A percentile compares a stretch with the other conserved stretches of the same genome.
phyloP scores from a whole-genome alignment of 2,888 invertebrate genomes.

The Stenichneumon culpator region DNA sequence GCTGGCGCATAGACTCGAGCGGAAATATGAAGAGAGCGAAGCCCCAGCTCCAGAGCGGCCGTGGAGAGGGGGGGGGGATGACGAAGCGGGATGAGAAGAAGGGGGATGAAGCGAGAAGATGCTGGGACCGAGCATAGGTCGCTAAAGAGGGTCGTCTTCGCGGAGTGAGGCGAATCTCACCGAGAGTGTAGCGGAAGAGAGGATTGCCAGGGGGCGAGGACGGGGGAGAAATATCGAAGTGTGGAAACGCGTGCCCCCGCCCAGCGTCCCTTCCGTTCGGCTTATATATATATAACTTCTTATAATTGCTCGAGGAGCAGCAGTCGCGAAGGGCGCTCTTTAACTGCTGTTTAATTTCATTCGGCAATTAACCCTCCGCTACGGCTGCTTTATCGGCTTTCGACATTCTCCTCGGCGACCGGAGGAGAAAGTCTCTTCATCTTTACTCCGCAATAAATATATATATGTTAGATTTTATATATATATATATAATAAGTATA shows the following conservation, averaged over 20 bases:
- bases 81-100: slow-evolving; percentile 51
- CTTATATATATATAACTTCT: slow-evolving; percentile 81
- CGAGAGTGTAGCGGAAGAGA: slow-evolving; percentile 35
- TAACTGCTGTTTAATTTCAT: slow-evolving; percentile 84
- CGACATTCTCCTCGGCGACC: slow-evolving; percentile 57
- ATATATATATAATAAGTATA: not conserved
- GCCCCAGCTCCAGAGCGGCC: not conserved
- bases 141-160: slow-evolving; percentile 39
- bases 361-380: slow-evolving; percentile 80
- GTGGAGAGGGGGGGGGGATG: slow-evolving; percentile 27
- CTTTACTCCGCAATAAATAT: not conserved
- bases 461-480: not conserved
- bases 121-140: slow-evolving; percentile 5
- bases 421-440: slow-evolving; percentile 36
- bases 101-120: slow-evolving; percentile 25
- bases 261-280: slow-evolving; percentile 59
- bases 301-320: slow-evolving; percentile 80
- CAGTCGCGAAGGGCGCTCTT: slow-evolving; percentile 69
- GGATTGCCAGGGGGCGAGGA: slow-evolving; percentile 25
- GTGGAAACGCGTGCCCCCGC: slow-evolving; percentile 24
- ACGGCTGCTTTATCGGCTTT: slow-evolving; percentile 77
- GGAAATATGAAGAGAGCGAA: slow-evolving; percentile 62
- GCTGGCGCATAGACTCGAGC: slow-evolving; percentile 31
- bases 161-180: slow-evolving; percentile 49
- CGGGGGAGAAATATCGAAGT: slow-evolving; percentile 7